These are phyloP conservation scores for Cantharis rustica DNA, from an alignment of 2,888 invertebrate species.

Conservation along the genomic window DNA sequence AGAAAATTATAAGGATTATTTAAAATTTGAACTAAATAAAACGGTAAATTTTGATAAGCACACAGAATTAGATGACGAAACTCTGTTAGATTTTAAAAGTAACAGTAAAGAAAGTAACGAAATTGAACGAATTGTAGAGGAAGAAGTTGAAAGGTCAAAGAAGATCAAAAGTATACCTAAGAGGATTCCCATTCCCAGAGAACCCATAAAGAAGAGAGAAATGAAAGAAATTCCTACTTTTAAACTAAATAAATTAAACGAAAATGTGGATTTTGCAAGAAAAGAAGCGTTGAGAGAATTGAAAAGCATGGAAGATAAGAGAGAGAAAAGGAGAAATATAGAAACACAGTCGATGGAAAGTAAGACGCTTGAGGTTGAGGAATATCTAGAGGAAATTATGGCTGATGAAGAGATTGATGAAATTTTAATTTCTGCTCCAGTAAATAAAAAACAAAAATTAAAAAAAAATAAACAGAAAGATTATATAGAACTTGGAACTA, in stretches of 20 bases:
- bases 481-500: neutral
- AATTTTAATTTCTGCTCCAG: neutral
- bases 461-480: neutral
- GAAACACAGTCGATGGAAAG: neutral
- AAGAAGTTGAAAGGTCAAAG: neutral
- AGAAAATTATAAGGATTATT: constrained; percentile 59
- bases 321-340: neutral
- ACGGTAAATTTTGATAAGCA: neutral
- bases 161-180: neutral
- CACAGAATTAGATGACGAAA: neutral
- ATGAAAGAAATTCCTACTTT: neutral
- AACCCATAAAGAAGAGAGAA: neutral
- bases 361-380: neutral
- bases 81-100: neutral
- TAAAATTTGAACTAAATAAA: constrained; percentile 9
- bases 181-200: neutral
- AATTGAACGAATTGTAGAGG: neutral
- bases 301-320: constrained; percentile 6
- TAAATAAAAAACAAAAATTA: neutral
- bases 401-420: neutral
- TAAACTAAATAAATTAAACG: neutral
- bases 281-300: constrained; percentile 2
- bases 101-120: neutral
- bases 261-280: constrained; percentile 3
- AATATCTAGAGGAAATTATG: neutral